phyloP scores from a whole-genome alignment of 2,113 vertebrate species.

The Heptranchias perlo region DNA sequence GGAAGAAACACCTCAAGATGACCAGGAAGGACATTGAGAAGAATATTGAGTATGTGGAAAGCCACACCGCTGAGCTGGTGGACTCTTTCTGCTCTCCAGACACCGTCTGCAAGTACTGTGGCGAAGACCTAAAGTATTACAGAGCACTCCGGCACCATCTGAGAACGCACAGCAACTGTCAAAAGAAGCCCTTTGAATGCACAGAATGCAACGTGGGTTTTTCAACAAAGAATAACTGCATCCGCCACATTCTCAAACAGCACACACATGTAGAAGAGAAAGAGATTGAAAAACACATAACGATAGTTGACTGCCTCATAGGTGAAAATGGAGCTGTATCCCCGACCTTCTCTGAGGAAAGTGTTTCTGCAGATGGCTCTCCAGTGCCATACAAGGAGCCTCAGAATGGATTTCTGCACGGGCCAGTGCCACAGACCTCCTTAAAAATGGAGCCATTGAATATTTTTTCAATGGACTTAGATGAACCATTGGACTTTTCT shows the following conservation, averaged over 20 bases:
- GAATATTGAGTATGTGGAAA: conserved; percentile 88
- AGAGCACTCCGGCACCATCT: conserved; percentile 88
- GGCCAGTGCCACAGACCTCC: conserved; percentile 43
- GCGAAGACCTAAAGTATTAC: conserved; percentile 82
- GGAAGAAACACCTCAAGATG: conserved; percentile 91
- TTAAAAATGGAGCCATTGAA: conserved; percentile 70
- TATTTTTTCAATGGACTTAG: conserved; percentile 63
- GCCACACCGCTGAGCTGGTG: conserved; percentile 62
- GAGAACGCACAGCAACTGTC: conserved; percentile 82
- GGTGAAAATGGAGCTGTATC: conserved; percentile 48
- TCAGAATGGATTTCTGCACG: conserved; percentile 52
- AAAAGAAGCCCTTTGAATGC: conserved; percentile 88
- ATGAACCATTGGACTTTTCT: conserved; percentile 89
- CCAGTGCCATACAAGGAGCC: conserved; percentile 53
- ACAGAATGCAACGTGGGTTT: conserved; percentile 83
- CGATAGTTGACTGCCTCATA: conserved; percentile 57
- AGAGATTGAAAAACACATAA: conserved; percentile 84
- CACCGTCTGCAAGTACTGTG: conserved; percentile 80
- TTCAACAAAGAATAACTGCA: conserved; percentile 85
- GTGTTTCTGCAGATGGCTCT: neutral
- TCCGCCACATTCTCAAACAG: conserved; percentile 92
- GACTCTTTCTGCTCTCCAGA: conserved; percentile 66
- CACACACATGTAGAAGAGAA: conserved; percentile 84
- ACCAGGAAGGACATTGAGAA: conserved; percentile 94
- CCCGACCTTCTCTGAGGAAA: neutral